These are phyloP conservation scores for Cryptocephalus moraei DNA, from an alignment of 2,888 invertebrate species.

Conservation along the genomic window DNA sequence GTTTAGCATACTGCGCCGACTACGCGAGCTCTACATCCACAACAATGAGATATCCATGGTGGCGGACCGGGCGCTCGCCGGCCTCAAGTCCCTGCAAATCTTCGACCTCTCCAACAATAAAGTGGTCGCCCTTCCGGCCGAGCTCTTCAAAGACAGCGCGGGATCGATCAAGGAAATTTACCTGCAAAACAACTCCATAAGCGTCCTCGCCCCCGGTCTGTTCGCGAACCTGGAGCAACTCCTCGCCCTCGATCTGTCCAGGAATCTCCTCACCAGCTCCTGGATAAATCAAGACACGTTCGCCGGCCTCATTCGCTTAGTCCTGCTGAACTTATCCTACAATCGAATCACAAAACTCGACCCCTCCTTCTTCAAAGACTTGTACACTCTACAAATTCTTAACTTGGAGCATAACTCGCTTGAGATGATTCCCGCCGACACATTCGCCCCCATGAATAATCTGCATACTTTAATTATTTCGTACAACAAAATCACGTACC, in stretches of 20 bases:
- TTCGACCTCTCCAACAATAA: conserved; percentile 86
- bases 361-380: conserved; percentile 72
- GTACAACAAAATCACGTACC: conserved; percentile 72
- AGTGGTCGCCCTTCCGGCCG: conserved; percentile 77
- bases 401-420: conserved; percentile 78
- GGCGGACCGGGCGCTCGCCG: conserved; percentile 71
- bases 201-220: conserved; percentile 72
- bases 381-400: conserved; percentile 76
- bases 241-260: conserved; percentile 71
- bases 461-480: conserved; percentile 80
- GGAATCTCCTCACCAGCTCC: conserved; percentile 75
- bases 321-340: conserved; percentile 75
- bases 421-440: conserved; percentile 75
- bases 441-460: conserved; percentile 86
- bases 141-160: conserved; percentile 69
- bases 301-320: conserved; percentile 77
- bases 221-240: conserved; percentile 78
- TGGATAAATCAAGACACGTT: conserved; percentile 83
- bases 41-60: conserved; percentile 86
- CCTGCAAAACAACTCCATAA: conserved; percentile 84
- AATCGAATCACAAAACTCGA: conserved; percentile 75
- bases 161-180: conserved; percentile 79
- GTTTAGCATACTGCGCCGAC: conserved; percentile 66
- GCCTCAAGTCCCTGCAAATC: conserved; percentile 70
- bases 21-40: conserved; percentile 72